phyloP scores from a whole-genome alignment of 2,888 invertebrate genomes.

The Trachelus troglodyta region DNA sequence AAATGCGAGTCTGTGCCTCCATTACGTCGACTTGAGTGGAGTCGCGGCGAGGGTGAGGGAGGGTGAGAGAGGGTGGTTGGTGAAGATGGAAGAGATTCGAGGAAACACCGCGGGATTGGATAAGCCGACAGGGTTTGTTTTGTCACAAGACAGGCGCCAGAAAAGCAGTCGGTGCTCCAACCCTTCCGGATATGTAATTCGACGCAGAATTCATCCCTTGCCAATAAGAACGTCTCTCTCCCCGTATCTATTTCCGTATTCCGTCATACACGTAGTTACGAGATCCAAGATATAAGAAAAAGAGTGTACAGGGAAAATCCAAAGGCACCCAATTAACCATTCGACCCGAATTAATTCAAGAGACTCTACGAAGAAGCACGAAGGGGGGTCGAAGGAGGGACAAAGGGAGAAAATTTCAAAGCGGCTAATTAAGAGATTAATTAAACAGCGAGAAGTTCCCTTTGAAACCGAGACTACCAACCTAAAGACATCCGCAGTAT shows the following conservation, averaged over 20 bases:
- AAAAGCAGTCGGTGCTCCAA: constrained; percentile 1
- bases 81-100: constrained; percentile 52
- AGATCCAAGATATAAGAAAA: neutral
- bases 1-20: constrained; percentile 44
- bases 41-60: constrained; percentile 23
- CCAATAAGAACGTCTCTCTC: neutral
- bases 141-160: constrained; percentile 26
- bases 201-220: neutral
- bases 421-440: neutral
- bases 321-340: neutral
- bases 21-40: constrained; percentile 38
- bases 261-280: neutral
- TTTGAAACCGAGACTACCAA: neutral
- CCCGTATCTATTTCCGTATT: neutral
- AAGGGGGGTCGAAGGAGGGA: neutral
- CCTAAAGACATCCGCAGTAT: neutral
- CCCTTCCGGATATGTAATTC: neutral
- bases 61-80: constrained; percentile 3
- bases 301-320: neutral
- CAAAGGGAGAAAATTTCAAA: neutral
- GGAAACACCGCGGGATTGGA: constrained; percentile 53
- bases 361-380: neutral
- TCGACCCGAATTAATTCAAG: neutral
- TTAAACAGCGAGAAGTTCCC: neutral
- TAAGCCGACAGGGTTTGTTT: constrained; percentile 50